Evolutionary conservation across 2,797 vertebrate species (phyloP), one percentile per base, ranked within the genome.

Genomic region (Propithecus deckenii): DNA sequence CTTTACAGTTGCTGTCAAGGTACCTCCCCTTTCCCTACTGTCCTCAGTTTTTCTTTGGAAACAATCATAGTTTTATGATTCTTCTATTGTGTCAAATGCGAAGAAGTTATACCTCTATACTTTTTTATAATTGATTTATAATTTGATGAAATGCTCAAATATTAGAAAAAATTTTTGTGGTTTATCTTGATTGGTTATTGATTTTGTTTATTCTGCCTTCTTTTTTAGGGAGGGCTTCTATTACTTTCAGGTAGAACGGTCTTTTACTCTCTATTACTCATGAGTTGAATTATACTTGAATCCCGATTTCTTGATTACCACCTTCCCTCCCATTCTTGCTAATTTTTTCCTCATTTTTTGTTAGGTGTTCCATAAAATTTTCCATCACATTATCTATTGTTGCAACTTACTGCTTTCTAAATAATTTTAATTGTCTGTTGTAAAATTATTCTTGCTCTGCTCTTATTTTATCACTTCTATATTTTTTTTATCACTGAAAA

Each of bases 201-300:
- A 75, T 80, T 61, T 28, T 43, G 35, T 81, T 94, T 79, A 55
- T 59, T 80, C 25, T 74, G 12, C 41, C 28, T n/a, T 52, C 41
- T 43, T 43, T 43, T 69, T 41, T 25, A 13, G 15, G 2, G 11
- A 20, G 14, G 6, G 28, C 8, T 65, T 79, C 2, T 85, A 1
- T 41, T 91, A 48, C 75, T 91, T 32, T 20, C 7, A 28, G 25
- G 22, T 43, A 22, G 18, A 55, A 14, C 71, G n/a, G 46, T 91
- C 48, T 15, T 41, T 30, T 46, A 4, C 50, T 85, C 30, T n/a
- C 11, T 67, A 2, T 71, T 71, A 48, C 35, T 69, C 4, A 3
- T 46, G 55, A 96, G 28, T 46, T 89, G 43, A 69, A 75, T 88
- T 95, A 85, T 71, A 86, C 32, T 89, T 43, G 63, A 72, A 57